Evolutionary conservation across 2,888 invertebrate genomes (phyloP).

Genomic region (Beris morrisii): DNA sequence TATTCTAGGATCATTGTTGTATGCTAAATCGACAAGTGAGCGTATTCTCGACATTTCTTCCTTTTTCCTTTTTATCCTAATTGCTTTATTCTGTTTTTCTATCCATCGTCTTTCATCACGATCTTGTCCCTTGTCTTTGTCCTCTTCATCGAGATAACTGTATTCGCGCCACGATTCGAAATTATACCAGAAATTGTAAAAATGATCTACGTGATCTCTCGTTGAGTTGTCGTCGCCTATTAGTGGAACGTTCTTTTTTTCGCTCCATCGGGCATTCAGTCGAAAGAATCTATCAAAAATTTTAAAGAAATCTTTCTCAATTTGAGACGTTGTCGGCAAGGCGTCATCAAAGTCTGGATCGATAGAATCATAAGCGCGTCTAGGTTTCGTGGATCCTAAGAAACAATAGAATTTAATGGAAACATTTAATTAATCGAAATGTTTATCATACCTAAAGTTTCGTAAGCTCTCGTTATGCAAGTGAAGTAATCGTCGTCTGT

Average conservation of each 20-base stretch:
- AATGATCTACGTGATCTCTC: slow-evolving; percentile 84
- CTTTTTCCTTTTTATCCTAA: slow-evolving; percentile 90
- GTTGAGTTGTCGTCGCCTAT: slow-evolving; percentile 75
- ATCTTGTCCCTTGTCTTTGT: slow-evolving; percentile 96
- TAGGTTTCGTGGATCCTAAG: slow-evolving; percentile 72
- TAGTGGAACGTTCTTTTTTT: slow-evolving; percentile 79
- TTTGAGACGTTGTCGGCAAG: slow-evolving; percentile 74
- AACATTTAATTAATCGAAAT: slow-evolving; percentile 1
- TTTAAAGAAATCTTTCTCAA: slow-evolving; percentile 79
- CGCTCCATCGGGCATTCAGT: slow-evolving; percentile 88
- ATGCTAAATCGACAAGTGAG: slow-evolving; percentile 89
- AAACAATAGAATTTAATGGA: slow-evolving; percentile 47
- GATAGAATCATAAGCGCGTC: slow-evolving; percentile 93
- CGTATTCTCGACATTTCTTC: slow-evolving; percentile 95
- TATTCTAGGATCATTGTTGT: slow-evolving; percentile 92
- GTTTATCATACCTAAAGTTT: slow-evolving; percentile 69
- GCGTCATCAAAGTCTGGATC: slow-evolving; percentile 92
- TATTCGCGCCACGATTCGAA: slow-evolving; percentile 99
- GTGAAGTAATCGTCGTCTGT: slow-evolving; percentile 97
- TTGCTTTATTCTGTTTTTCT: slow-evolving; percentile 95
- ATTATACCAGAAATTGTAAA: slow-evolving; percentile 98
- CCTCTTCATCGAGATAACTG: slow-evolving; percentile 98
- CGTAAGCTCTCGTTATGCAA: slow-evolving; percentile 97
- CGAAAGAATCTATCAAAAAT: slow-evolving; percentile 70
- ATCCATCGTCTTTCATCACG: slow-evolving; percentile 97